Percentiles rank a stretch among this genome's conserved stretches.
phyloP scores from a whole-genome alignment of 1,140 invertebrate species.

The Drosophila sp. region DNA sequence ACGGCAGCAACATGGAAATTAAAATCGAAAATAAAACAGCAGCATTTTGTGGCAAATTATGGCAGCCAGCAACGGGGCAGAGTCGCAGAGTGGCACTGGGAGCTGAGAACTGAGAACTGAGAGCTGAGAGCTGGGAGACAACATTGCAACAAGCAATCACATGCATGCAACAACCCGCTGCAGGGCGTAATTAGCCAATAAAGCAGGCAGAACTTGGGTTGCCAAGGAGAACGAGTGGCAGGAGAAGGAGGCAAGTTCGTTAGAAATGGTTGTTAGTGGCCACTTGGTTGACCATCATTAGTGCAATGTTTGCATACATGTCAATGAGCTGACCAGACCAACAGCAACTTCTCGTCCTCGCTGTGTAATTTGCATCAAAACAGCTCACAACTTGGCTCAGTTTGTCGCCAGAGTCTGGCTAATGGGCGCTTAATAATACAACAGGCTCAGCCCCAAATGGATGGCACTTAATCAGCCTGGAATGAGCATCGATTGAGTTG shows the following conservation, averaged over 20 bases:
- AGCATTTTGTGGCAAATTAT: conserved; percentile 72
- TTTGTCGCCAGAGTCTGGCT: conserved; percentile 57
- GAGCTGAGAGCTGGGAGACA: conserved; percentile 9
- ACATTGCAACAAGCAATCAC: conserved; percentile 68
- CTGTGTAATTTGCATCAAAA: conserved; percentile 59
- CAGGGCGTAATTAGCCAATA: conserved; percentile 82
- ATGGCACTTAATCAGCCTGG: conserved; percentile 50
- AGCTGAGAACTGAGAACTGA: too few relatives aligned
- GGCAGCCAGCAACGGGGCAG: conserved; percentile 34
- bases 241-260: conserved; percentile 37
- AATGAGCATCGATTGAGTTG: conserved; percentile 44
- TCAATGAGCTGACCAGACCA: conserved; percentile 34
- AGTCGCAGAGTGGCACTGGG: background rate
- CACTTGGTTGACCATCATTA: conserved; percentile 64
- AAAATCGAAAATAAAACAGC: conserved; percentile 78
- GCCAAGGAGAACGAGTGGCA: background rate
- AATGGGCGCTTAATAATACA: conserved; percentile 80
- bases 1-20: conserved; percentile 66
- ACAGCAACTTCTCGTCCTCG: conserved; percentile 28
- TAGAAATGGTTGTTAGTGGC: conserved; percentile 66
- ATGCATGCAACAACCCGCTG: conserved; percentile 69
- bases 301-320: conserved; percentile 72
- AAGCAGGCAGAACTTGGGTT: conserved; percentile 46
- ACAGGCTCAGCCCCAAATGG: conserved; percentile 14
- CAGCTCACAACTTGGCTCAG: conserved; percentile 39